Evolutionary conservation across 2,888 invertebrate species (phyloP), one percentile per base, ranked within the genome.

Genomic region (Globia sparganii): DNA sequence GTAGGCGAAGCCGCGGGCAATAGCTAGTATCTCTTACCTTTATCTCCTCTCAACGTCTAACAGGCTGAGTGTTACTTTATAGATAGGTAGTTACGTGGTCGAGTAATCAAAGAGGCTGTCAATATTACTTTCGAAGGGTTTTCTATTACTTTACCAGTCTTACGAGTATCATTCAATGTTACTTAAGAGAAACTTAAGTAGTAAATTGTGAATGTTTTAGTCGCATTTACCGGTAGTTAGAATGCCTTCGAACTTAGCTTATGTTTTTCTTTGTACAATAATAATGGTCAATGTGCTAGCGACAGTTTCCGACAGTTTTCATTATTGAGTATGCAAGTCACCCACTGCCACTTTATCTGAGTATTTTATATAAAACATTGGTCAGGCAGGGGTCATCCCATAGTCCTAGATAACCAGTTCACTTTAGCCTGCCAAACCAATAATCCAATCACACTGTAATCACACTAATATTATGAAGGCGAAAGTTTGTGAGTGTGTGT

Each of bases 81-180:
- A 67, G 40, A 65, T 49, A 56, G 59, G 37, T 37, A 62, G 40
- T 43, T 77, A 75, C 9, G 18, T 53, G 49, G 28, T 58, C 64
- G 2, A 65, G 75, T 69, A 62, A 79, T 79, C 62, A 70, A 83
- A 78, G 58, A 72, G 21, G 43, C 64, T 77, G 66, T 83, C 78
- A 75, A 61, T 72, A 18, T 58, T 49, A 69, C 37, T 65, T 46
- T 73, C 73, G 1, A 58, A 68, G 0, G 28, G 59, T 28, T 82
- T 75, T 62, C 71, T 74, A 78, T 74, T 34, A 43, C 53, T 62
- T 67, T 72, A 59, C 34, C 15, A 70, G 70, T 69, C 61, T 61
- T 68, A n/a, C n/a, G n/a, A n/a, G n/a, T n/a, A 72, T 53, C 28
- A 25, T 72, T 70, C 65, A 80, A 61, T 40, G 65, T 64, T 62